Conservation (phyloP, 2,113 vertebrate genomes). For the Motacilla alba region DNA sequence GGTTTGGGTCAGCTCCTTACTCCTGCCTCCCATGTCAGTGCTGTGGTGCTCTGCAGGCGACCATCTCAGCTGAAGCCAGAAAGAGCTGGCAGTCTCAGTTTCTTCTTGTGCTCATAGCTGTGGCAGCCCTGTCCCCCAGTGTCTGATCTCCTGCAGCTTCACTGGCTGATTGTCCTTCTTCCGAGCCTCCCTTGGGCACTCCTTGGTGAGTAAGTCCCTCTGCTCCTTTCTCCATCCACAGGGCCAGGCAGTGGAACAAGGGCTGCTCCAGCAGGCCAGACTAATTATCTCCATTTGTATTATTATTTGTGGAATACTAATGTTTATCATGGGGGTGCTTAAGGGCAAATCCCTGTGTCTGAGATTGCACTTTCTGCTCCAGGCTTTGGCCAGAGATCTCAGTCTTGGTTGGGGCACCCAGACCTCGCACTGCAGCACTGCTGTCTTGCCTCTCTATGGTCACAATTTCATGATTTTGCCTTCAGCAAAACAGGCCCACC, state of each 20-base stretch:
- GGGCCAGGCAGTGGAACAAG: not conserved
- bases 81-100: not conserved
- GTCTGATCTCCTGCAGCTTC: not conserved
- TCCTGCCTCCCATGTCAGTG: not conserved
- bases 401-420: not conserved
- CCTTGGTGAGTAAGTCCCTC: not conserved
- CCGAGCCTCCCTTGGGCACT: not conserved
- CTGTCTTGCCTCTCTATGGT: fast-evolving
- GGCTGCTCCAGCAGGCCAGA: not conserved
- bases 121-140: fast-evolving
- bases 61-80: not conserved
- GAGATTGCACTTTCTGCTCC: not conserved
- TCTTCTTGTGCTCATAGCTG: not conserved
- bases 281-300: not conserved
- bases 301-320: not conserved
- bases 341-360: not conserved
- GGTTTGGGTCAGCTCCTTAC: not conserved
- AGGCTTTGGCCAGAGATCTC: not conserved
- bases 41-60: fast-evolving
- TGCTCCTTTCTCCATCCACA: not conserved
- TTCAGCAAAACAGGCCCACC: not conserved
- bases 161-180: not conserved
- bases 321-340: not conserved
- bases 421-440: fast-evolving
- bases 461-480: not conserved